Evolutionary conservation across 2,888 invertebrate species (phyloP), one percentile per base, ranked within the genome.

Genomic region (Drosophila conformis): DNA sequence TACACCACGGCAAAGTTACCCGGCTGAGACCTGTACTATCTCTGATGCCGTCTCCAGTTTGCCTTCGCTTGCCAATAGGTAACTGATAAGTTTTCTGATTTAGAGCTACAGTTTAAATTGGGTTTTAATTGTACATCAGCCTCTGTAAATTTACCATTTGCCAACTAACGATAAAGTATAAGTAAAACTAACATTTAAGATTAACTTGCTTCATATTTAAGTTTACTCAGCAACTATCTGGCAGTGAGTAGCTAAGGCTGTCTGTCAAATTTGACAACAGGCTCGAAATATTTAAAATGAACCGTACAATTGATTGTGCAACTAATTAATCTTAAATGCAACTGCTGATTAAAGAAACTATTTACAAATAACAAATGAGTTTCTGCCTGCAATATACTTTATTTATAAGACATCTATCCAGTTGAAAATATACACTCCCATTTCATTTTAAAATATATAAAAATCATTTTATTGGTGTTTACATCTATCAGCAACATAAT

Each of bases 71-170:
- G 74, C 62, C 69, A 59, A 69, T 68, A 72, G 86, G 83, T 75
- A 83, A 76, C 75, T 69, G 89, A 83, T 83, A 86, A 83, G 71
- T 83, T 86, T 80, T 78, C 68, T 80, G 89, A 82, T 83, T 88
- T 83, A 51, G 66, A 83, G 78, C 64, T 69, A 57, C 74, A 80
- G 83, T 69, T 85, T 69, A 73, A 85, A 88, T 84, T 83, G 69
- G 69, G 69, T 80, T 88, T 84, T 84, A 84, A 84, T 84, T 84
- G 87, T 88, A 57, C 83, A 73, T 75, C 67, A 60, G 68, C 54
- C 65, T 68, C 46, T 69, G 77, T 49, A 82, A 77, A 85, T 87
- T 87, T 82, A 67, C 74, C 69, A 73, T 76, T 57, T 68, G 83
- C 65, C 85, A 67, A 69, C 53, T 58, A 79, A 59, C 73, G 85